A percentile compares a stretch with the other conserved stretches of the same genome.
Conservation (phyloP, 2,797 vertebrate genomes). For the Sardinella longiceps region DNA sequence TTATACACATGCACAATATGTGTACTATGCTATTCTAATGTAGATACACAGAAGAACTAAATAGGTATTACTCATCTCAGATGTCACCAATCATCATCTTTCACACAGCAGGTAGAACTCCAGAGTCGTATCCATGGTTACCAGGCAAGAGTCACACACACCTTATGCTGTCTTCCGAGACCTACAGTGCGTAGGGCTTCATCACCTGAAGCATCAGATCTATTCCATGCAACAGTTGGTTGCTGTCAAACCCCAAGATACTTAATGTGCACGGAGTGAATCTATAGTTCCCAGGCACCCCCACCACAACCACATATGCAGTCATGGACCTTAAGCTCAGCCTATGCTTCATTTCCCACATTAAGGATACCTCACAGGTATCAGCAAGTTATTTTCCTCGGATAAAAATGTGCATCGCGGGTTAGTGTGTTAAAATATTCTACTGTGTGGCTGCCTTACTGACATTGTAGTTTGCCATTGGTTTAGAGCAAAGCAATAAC, state of each 20-base stretch:
- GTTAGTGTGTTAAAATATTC: background rate
- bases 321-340: background rate
- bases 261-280: background rate
- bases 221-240: background rate
- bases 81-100: background rate
- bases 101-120: background rate
- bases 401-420: background rate
- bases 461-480: background rate
- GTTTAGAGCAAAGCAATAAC: background rate
- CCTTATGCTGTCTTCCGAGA: background rate
- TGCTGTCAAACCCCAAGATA: background rate
- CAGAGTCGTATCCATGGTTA: slow-evolving; percentile 7
- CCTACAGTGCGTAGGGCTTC: background rate
- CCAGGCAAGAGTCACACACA: background rate
- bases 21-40: background rate
- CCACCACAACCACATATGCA: background rate
- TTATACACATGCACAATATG: no score
- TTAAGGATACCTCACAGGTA: background rate
- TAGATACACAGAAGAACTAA: background rate
- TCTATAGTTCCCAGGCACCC: background rate
- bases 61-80: background rate
- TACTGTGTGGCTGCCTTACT: background rate
- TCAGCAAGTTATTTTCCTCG: background rate
- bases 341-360: background rate
- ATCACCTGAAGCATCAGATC: background rate